Evolutionary conservation across 1,140 invertebrate species (phyloP).

Genomic region (Brachionus paranguensis): DNA sequence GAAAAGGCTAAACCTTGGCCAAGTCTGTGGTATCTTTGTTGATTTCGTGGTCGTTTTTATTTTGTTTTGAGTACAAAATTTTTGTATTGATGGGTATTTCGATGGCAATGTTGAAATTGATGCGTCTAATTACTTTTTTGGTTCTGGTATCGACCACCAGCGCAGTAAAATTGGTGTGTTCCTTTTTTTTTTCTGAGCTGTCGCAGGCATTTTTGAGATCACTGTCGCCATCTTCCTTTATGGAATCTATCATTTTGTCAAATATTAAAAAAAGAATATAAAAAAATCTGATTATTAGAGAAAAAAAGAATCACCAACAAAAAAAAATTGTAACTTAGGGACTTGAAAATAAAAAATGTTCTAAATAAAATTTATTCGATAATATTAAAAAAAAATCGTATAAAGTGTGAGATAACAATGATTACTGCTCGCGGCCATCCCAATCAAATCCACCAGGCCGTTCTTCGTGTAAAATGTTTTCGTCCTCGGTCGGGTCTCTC

Average conservation of each 20-base stretch:
- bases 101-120: not conserved
- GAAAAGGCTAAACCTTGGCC: not conserved
- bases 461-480: constrained; percentile 18
- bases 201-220: not conserved
- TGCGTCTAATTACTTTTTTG: not conserved
- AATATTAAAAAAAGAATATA: not conserved
- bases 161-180: not conserved
- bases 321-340: not conserved
- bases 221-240: not conserved
- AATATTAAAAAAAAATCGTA: not conserved
- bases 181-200: not conserved
- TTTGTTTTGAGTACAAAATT: not conserved
- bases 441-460: constrained; percentile 34
- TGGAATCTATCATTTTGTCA: not conserved
- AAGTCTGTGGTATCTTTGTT: not conserved
- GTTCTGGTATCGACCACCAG: not conserved
- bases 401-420: not conserved
- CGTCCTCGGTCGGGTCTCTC: not conserved
- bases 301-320: not conserved
- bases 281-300: not conserved
- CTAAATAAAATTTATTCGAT: not conserved
- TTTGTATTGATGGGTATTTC: not conserved
- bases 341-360: not conserved
- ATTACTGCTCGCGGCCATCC: not conserved
- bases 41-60: not conserved